Percentiles rank a stretch among this genome's conserved stretches.
phyloP scores from a whole-genome alignment of 2,113 vertebrate species.

The Ardeotis arabs region DNA sequence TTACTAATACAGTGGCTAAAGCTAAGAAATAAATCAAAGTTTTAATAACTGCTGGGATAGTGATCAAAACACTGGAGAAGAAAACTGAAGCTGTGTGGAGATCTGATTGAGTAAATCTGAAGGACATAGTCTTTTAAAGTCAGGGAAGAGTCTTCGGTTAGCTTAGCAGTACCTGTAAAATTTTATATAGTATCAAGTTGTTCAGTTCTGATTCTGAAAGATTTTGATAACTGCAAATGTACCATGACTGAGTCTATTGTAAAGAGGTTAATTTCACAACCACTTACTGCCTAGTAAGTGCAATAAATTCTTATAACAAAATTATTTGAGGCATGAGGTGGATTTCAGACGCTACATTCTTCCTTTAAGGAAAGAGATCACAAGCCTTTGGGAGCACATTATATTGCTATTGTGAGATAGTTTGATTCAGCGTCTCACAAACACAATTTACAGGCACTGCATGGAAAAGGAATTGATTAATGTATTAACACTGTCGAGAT shows the following conservation, averaged over 20 bases:
- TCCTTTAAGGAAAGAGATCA: not conserved
- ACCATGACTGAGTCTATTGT: not conserved
- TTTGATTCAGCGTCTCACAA: not conserved
- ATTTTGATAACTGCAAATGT: not conserved
- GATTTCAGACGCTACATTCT: not conserved
- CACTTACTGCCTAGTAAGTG: not conserved
- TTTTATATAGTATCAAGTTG: not conserved
- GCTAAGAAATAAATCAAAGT: not conserved
- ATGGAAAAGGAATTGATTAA: not conserved
- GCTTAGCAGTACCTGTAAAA: not conserved
- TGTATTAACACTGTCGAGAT: not conserved
- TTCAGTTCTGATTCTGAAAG: not conserved
- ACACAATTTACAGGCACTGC: not conserved
- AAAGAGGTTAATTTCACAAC: not conserved
- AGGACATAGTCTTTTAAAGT: not conserved
- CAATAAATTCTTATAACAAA: not conserved
- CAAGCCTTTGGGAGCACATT: not conserved
- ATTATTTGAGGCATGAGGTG: not conserved
- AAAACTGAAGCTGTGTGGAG: not conserved
- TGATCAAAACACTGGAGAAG: not conserved
- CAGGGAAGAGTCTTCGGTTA: not conserved
- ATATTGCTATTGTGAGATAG: not conserved
- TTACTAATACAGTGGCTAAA: not conserved
- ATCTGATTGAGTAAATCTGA: not conserved
- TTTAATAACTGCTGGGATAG: not conserved